Evolutionary conservation across 53 echinoderm and acorn worm species (phyloP).

Genomic region (Antedon mediterranea): DNA sequence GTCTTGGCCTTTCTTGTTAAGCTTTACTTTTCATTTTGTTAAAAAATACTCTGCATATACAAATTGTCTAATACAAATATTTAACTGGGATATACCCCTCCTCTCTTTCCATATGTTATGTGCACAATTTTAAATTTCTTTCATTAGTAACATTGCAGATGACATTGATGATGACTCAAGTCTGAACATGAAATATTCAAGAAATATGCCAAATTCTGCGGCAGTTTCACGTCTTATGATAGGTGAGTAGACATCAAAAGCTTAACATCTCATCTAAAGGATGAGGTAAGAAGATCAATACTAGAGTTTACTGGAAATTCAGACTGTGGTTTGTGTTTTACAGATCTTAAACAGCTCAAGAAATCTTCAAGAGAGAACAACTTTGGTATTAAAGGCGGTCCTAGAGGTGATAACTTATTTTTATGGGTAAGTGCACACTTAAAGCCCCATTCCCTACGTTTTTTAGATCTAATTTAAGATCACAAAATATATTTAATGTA

Average conservation of each 20-base stretch:
- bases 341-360: slow-evolving; percentile 29
- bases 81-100: too few species aligned
- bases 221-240: background rate
- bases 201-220: background rate
- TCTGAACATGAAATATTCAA: background rate
- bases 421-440: slow-evolving; percentile 14
- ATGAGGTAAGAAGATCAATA: background rate
- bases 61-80: too few species aligned
- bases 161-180: background rate
- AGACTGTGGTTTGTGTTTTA: background rate
- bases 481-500: too few species aligned
- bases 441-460: too few species aligned
- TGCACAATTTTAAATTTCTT: too few species aligned
- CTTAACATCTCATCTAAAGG: too few species aligned
- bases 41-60: too few species aligned
- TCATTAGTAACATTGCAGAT: background rate
- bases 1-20: too few species aligned
- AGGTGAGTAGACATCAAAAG: slow-evolving; percentile 4
- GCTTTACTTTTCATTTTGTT: too few species aligned
- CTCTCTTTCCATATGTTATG: too few species aligned
- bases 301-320: background rate
- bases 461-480: too few species aligned
- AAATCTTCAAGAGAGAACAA: slow-evolving; percentile 6
- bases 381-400: slow-evolving; percentile 21
- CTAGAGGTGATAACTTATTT: slow-evolving; percentile 40